Evolutionary conservation across 2,797 vertebrate species (phyloP), one percentile per base, ranked within the genome.

Genomic region (Mastacembelus armatus): DNA sequence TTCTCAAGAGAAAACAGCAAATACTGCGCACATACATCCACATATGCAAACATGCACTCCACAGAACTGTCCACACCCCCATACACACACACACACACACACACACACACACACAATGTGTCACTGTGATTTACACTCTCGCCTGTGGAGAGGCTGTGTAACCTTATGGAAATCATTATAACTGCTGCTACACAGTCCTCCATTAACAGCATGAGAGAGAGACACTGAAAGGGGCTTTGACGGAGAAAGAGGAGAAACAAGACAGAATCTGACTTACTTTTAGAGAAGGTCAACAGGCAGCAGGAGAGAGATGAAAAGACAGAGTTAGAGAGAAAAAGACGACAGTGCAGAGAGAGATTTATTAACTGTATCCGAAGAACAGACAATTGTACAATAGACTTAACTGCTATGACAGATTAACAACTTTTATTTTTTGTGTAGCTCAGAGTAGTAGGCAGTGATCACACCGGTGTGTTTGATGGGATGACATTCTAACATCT

Each of bases 111-210:
- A n/a, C n/a, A n/a, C 76, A 77, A 61, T 24, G 67, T 14, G 64
- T 73, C 78, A 70, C 26, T 39, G 52, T 76, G 81, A 88, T 89
- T 85, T 88, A 89, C 67, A 33, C 58, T 78, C 61, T 12, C 2
- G 55, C 55, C 62, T 10, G 73, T 40, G 39, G 63, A 72, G 73
- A 72, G 50, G 57, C 78, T 16, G 49, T 69, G 81, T 38, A 71
- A 75, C 84, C 91, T 85, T 86, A 91, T 93, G 93, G 93, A 92
- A 93, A 87, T 85, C 87, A 92, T 93, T 94, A 93, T 33, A 74
- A 63, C 59, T 67, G 75, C 88, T 84, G 85, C 88, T 89, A 88
- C 91, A 90, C 74, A 80, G 85, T 66, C 73, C 81, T 82, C 79
- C 81, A 90, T 91, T 92, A 89, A 81, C 84, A 80, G 83, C 83